Evolutionary conservation across 2,797 vertebrate species (phyloP).

Genomic region (Sebastes dallii): DNA sequence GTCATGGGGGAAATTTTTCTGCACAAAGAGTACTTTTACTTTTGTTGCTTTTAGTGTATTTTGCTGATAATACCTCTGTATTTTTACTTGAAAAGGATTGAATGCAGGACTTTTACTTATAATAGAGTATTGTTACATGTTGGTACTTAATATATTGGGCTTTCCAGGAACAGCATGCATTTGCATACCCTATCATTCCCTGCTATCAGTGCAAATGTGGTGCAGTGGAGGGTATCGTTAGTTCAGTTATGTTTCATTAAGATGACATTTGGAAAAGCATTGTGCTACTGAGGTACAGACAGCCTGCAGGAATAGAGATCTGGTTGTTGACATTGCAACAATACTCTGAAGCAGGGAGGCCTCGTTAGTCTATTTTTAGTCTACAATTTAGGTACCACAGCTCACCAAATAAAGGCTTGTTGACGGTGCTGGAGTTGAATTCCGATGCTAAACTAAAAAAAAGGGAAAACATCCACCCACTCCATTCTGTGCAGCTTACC

Average conservation of each 20-base stretch:
- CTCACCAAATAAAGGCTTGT: no score
- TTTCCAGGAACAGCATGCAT: constrained; percentile 3
- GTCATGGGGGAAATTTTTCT: neutral
- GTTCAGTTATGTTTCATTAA: neutral
- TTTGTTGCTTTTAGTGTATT: neutral
- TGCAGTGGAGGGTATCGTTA: neutral
- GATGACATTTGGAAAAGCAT: neutral
- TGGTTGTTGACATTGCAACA: neutral
- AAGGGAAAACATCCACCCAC: neutral
- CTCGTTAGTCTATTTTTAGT: neutral
- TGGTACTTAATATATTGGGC: neutral
- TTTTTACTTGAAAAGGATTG: neutral
- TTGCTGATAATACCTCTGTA: no score
- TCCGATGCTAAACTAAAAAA: neutral
- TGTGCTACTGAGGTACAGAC: neutral
- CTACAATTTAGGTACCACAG: no score
- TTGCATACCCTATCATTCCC: neutral
- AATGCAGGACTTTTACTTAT: neutral
- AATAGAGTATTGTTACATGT: no score
- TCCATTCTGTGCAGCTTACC: neutral
- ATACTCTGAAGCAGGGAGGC: neutral
- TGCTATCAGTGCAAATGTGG: neutral
- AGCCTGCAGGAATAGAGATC: neutral
- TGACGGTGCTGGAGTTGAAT: neutral
- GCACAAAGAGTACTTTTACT: neutral